Evolutionary conservation across 2,797 vertebrate genomes (phyloP), one percentile per base, ranked within the genome.

Genomic region (Clarias laeviceps): DNA sequence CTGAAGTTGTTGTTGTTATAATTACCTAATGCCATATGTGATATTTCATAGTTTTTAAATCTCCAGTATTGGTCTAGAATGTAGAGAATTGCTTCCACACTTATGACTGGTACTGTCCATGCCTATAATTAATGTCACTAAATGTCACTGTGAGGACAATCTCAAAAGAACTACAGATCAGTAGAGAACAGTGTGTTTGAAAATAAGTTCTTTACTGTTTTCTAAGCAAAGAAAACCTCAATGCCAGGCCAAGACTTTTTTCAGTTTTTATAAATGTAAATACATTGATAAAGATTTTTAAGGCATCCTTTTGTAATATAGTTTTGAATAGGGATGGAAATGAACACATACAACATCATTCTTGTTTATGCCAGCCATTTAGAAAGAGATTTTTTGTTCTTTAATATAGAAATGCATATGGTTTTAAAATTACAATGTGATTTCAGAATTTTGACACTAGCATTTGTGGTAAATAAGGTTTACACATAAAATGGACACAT

Each of bases 81-180:
- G 37, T 37, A 5, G 37, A 37, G 37, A 37, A 37, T 37, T 37
- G 37, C 37, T 40, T 7, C 37, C 37, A 40, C 37, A 40, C 37
- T 40, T 40, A 5, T 40, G 37, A 40, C 37, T 40, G 37, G 37
- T 40, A 40, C 37, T 40, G 37, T 40, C 1, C 66, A 34, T 34
- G 9, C 66, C 24, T 34, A 40, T 40, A 40, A 40, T 76, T 56
- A 76, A 7, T 34, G 22, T 34, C 34, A 78, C 9, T 59, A 22
- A 34, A 77, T 77, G 74, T 34, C 56, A 32, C 54, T 77, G 15
- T 22, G 27, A 77, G 27, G 74, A 77, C 74, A 77, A 18, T 22
- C 8, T 34, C 18, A 59, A 34, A 1, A 22, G 29, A 59, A 14
- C 27, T 32, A 14, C 18, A 32, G 50, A 29, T 29, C n/a, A 27